Evolutionary conservation across 2,113 vertebrate genomes (phyloP).

Genomic region (Ranitomeya imitator): DNA sequence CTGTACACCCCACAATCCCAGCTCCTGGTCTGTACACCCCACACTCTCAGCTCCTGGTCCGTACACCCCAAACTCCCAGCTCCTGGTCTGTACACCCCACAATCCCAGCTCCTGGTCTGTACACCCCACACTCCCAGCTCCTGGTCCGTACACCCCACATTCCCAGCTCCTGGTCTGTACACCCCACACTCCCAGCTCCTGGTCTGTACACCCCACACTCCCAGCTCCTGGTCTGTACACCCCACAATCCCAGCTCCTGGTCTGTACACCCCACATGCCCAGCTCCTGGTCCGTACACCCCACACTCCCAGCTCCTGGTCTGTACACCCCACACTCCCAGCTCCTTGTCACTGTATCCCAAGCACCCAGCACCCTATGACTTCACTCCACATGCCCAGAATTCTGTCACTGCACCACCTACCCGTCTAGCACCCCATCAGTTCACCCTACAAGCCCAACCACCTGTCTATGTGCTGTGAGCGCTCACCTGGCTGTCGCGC

Average conservation of each 20-base stretch:
- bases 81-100: background rate
- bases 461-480: too few relatives aligned
- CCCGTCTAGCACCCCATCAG: background rate
- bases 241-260: background rate
- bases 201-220: background rate
- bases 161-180: background rate
- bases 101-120: background rate
- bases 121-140: background rate
- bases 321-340: background rate
- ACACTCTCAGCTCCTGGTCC: background rate
- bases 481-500: constrained; percentile 24
- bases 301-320: background rate
- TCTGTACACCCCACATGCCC: background rate
- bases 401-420: background rate
- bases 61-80: background rate
- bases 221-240: background rate
- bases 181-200: too few relatives aligned
- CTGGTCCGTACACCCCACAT: background rate
- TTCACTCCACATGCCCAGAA: background rate
- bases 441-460: background rate
- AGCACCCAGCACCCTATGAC: background rate
- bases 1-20: background rate
- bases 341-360: background rate
- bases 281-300: background rate
- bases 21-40: background rate